Conservation (phyloP, 2,113 vertebrate genomes). For the western clawed frog (Xenopus tropicalis) region DNA sequence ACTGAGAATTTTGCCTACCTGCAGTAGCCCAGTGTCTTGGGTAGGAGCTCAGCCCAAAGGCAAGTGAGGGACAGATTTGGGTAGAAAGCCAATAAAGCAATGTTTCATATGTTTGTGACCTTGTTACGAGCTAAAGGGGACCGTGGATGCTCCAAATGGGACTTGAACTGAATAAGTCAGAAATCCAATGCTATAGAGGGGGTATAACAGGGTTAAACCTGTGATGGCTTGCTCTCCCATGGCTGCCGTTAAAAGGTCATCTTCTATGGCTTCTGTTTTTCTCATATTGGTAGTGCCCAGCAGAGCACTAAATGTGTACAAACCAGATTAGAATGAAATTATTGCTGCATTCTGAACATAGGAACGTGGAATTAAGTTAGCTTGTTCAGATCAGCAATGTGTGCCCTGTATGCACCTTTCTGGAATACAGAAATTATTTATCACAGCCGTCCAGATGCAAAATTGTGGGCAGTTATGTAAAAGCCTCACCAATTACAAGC, state of each 20-base stretch:
- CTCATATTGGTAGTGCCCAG: background rate
- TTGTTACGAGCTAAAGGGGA: no score
- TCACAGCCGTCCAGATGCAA: background rate
- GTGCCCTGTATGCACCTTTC: background rate
- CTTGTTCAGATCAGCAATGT: background rate
- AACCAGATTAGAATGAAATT: background rate
- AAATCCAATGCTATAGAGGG: no score
- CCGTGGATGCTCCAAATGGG: no score
- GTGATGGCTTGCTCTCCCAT: conserved; percentile 21
- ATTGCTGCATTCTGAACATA: background rate
- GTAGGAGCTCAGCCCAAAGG: no score
- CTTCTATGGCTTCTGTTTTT: conserved; percentile 16
- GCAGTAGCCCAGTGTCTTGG: no score
- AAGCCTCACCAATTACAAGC: background rate
- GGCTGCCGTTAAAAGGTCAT: conserved; percentile 11
- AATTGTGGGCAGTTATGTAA: background rate
- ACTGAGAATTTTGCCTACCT: no score
- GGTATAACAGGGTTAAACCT: conserved; percentile 15
- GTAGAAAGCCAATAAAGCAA: no score
- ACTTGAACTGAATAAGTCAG: no score
- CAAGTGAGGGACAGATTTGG: no score
- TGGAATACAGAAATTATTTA: background rate
- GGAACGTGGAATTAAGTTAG: background rate
- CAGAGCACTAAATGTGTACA: background rate
- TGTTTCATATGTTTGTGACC: no score